Percentiles rank a stretch among this genome's conserved stretches.
Evolutionary conservation across 2,113 vertebrate genomes (phyloP).

Genomic region (Oxygymnocypris stewartii): DNA sequence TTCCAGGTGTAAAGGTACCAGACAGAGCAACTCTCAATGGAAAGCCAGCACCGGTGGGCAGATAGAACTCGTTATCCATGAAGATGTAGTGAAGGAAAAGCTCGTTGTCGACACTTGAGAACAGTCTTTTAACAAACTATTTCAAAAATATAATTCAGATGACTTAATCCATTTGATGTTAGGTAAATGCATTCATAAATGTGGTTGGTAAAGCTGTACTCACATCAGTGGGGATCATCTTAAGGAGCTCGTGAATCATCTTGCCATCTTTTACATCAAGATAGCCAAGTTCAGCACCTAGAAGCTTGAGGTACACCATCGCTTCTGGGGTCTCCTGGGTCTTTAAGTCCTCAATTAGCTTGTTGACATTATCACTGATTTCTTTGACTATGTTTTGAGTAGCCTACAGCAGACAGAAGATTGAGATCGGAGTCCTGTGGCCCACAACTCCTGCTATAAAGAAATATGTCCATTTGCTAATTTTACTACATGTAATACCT

Average conservation of each 20-base stretch:
- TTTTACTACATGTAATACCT: conserved; percentile 61
- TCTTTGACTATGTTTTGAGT: conserved; percentile 79
- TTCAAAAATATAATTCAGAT: neutral
- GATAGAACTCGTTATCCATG: conserved; percentile 91
- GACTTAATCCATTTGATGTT: neutral
- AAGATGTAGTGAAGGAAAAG: conserved; percentile 93
- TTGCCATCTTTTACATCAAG: conserved; percentile 80
- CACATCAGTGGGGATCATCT: conserved; percentile 67
- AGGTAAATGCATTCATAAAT: neutral
- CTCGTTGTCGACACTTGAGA: conserved; percentile 76
- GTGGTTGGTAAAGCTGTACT: conserved; percentile 35
- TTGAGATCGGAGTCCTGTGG: neutral
- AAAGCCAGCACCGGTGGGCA: conserved; percentile 87
- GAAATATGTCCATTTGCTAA: neutral
- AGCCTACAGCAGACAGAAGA: conserved; percentile 50
- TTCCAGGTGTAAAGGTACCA: conserved; percentile 83
- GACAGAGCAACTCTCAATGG: conserved; percentile 85
- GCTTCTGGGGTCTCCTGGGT: conserved; percentile 81
- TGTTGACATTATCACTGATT: conserved; percentile 79
- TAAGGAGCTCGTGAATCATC: conserved; percentile 68
- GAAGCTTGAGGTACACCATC: conserved; percentile 85
- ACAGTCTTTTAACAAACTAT: conserved; percentile 74
- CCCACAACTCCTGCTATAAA: neutral
- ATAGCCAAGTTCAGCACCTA: conserved; percentile 91
- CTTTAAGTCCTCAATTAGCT: conserved; percentile 79